A percentile compares a stretch with the other conserved stretches of the same genome.
Evolutionary conservation across 1,140 invertebrate species (phyloP).

Genomic region (Brachionus manjavacas): DNA sequence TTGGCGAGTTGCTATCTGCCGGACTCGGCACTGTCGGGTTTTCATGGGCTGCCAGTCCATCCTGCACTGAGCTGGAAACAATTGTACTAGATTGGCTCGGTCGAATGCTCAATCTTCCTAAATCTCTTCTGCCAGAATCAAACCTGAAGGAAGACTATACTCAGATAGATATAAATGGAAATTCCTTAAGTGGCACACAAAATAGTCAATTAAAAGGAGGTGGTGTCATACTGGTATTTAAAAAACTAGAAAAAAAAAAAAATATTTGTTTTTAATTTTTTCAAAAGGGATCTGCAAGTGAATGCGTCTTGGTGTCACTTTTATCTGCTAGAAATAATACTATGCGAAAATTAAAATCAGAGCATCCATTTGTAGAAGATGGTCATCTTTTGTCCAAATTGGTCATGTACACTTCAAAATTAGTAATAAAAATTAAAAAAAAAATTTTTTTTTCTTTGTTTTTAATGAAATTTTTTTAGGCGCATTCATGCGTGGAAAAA

Average conservation of each 20-base stretch:
- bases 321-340: constrained; percentile 68
- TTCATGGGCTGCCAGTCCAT: constrained; percentile 95
- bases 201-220: neutral
- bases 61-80: constrained; percentile 92
- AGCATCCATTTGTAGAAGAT: constrained; percentile 65
- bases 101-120: constrained; percentile 51
- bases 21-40: constrained; percentile 95
- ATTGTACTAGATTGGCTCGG: constrained; percentile 95
- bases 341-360: neutral
- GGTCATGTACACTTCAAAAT: constrained; percentile 75
- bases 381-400: constrained; percentile 86
- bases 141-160: neutral
- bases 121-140: neutral
- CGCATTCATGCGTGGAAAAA: constrained; percentile 99
- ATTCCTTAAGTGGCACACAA: constrained; percentile 58
- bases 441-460: neutral
- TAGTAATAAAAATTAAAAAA: constrained; percentile 52
- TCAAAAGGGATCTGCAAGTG: constrained; percentile 74
- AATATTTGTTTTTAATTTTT: neutral
- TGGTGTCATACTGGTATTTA: constrained; percentile 53
- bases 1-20: constrained; percentile 94
- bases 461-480: constrained; percentile 59
- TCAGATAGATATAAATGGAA: neutral
- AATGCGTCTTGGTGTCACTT: constrained; percentile 76
- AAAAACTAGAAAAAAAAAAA: neutral